These are phyloP conservation scores for Xyliphius kryptos DNA, from an alignment of 2,113 vertebrate species.

Conservation along the genomic window DNA sequence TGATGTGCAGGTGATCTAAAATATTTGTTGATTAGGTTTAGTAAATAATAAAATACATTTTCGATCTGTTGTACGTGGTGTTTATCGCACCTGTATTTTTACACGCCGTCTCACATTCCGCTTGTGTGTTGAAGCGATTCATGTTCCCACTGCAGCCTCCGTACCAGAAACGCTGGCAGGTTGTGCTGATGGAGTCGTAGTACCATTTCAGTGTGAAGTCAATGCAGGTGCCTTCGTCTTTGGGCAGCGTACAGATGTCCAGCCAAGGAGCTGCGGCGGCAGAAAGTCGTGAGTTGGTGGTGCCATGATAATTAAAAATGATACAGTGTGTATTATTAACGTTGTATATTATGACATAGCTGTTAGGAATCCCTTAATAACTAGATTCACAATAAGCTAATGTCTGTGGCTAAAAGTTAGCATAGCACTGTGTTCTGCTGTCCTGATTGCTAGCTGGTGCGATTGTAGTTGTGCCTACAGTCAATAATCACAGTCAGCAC, in stretches of 20 bases:
- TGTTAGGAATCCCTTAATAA: too few relatives aligned
- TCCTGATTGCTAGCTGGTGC: too few relatives aligned
- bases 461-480: too few relatives aligned
- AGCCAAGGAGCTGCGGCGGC: background rate
- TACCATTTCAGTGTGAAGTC: slow-evolving; percentile 80
- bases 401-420: too few relatives aligned
- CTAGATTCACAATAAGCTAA: too few relatives aligned
- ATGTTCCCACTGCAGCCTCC: slow-evolving; percentile 85
- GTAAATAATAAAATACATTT: too few relatives aligned
- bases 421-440: too few relatives aligned
- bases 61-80: background rate
- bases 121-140: slow-evolving; percentile 80
- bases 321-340: too few relatives aligned
- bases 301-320: background rate
- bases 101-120: slow-evolving; percentile 79
- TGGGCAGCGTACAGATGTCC: slow-evolving; percentile 74
- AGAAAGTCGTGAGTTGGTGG: slow-evolving; percentile 3
- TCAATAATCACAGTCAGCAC: too few relatives aligned
- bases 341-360: too few relatives aligned
- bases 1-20: too few relatives aligned
- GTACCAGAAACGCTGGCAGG: slow-evolving; percentile 88
- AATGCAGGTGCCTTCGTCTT: slow-evolving; percentile 75
- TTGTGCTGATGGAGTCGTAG: slow-evolving; percentile 64
- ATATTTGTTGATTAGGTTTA: too few relatives aligned
- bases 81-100: slow-evolving; percentile 66